phyloP scores from a whole-genome alignment of 2,113 vertebrate genomes.

The Chlorocebus sabaeus region DNA sequence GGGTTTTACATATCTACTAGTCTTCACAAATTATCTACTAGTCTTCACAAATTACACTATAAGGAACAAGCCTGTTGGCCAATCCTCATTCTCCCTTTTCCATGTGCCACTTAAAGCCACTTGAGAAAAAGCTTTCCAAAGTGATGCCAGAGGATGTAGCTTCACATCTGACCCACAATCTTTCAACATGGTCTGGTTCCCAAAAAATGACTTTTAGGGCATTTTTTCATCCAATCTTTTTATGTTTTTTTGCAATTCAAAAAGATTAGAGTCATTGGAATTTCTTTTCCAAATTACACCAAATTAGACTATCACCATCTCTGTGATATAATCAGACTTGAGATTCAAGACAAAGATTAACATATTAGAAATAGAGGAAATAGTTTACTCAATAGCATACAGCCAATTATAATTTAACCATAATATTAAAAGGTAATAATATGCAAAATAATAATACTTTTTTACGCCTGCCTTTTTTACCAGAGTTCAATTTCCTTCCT shows the following conservation, averaged over 20 bases:
- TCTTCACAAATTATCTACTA: not conserved
- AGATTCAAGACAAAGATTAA: constrained; percentile 7
- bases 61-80: not conserved
- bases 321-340: not conserved
- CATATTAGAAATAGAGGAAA: not conserved
- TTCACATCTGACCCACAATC: not conserved
- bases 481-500: not conserved
- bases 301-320: not conserved
- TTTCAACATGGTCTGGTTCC: not conserved
- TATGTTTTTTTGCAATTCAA: constrained; percentile 4
- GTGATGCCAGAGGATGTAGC: not conserved
- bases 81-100: not conserved
- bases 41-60: not conserved
- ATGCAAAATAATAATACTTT: not conserved
- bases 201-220: not conserved
- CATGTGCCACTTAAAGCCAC: not conserved
- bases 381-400: not conserved
- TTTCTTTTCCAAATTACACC: not conserved
- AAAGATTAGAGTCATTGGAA: not conserved
- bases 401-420: not conserved
- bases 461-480: not conserved
- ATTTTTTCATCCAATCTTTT: not conserved
- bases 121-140: not conserved
- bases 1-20: not conserved
- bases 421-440: not conserved